phyloP scores from a whole-genome alignment of 2,113 vertebrate species.

The Ceyx margarethae region DNA sequence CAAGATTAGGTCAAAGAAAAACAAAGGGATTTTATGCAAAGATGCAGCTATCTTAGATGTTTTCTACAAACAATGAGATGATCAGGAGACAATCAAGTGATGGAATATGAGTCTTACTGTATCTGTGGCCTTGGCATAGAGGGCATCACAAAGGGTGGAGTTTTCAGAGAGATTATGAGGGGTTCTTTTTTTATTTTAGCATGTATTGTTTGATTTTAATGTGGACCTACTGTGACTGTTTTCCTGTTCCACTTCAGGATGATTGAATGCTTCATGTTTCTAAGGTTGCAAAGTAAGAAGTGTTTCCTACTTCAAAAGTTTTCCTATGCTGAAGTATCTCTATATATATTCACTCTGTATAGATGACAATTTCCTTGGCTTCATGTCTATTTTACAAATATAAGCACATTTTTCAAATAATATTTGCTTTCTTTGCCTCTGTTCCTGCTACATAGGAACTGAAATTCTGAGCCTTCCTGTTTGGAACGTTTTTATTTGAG shows the following conservation, averaged over 20 bases:
- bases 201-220: background rate
- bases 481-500: background rate
- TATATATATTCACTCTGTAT: background rate
- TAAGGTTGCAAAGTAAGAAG: background rate
- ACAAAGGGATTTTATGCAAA: background rate
- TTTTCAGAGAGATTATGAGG: background rate
- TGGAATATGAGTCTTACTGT: background rate
- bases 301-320: background rate
- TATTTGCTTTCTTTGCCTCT: background rate
- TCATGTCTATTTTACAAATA: background rate
- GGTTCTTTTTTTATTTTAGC: background rate
- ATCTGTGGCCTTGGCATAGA: background rate
- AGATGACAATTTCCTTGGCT: background rate
- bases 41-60: background rate
- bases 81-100: background rate
- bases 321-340: background rate
- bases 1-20: background rate
- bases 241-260: background rate
- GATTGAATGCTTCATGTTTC: background rate
- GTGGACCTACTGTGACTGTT: background rate
- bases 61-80: constrained; percentile 10
- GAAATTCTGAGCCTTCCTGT: background rate
- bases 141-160: background rate
- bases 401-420: background rate
- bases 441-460: background rate